Evolutionary conservation across 2,797 vertebrate species (phyloP), one percentile per base, ranked within the genome.

Genomic region (Cyprinodon diabolis): DNA sequence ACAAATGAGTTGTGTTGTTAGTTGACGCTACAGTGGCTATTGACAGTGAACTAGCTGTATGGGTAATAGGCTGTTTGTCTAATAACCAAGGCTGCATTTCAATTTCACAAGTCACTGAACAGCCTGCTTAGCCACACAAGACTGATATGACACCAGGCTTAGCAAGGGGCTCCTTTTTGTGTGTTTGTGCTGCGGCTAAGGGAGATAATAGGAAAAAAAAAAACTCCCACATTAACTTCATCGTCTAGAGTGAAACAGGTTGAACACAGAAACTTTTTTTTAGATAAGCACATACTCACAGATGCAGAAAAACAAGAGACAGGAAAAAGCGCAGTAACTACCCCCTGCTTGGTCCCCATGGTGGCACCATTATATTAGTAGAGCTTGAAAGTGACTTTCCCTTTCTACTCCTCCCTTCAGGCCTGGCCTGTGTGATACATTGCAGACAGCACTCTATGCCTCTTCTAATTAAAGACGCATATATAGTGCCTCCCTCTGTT

Each of bases 61-160:
- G 84, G 87, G 84, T 80, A 86, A 81, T 89, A 87, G 83, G 88
- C 87, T 91, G 92, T 93, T 94, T 94, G 93, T 94, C 94, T 93
- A 94, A 94, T 94, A 93, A 93, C 93, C 87, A 93, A 89, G 91
- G 91, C 92, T 86, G 90, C 91, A 91, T 95, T 95, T 94, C 93
- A 95, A 95, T 95, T 95, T 95, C 94, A 95, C 93, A 92, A 92
- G 74, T 83, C 85, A 88, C 69, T 93, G 93, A 90, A 87, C 91
- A 94, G 89, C 88, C 91, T 90, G 91, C 87, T 93, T 92, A 92
- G 90, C 89, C 86, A 72, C 85, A 89, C 74, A 85, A 92, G 89
- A 94, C 83, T 87, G 90, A 95, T 92, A 92, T 86, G 81, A 92
- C 87, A 89, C 82, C 78, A 56, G 83, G 87, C 84, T 88, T 84